Evolutionary conservation across 2,113 vertebrate genomes (phyloP).

Genomic region (Phoenicopterus ruber): DNA sequence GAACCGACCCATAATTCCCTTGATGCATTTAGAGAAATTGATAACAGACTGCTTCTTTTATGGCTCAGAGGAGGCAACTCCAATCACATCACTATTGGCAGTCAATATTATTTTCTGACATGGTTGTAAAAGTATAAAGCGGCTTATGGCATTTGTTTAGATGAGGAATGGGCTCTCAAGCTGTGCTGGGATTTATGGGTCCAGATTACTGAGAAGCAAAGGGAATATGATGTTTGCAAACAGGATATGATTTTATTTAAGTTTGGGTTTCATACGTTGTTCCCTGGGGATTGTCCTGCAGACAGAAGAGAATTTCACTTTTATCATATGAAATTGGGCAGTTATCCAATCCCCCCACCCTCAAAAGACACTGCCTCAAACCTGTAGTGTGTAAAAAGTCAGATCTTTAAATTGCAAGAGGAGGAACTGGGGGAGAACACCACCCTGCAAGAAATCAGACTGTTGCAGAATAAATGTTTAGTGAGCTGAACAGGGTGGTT

Average conservation of each 20-base stretch:
- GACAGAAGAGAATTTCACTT: conserved; percentile 84
- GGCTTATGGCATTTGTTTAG: conserved; percentile 81
- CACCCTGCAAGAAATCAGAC: conserved; percentile 35
- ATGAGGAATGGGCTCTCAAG: conserved; percentile 80
- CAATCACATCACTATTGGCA: conserved; percentile 81
- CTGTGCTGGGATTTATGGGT: conserved; percentile 77
- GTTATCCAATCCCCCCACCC: conserved; percentile 48
- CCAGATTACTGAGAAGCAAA: conserved; percentile 74
- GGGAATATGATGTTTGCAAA: conserved; percentile 82
- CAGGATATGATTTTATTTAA: conserved; percentile 84
- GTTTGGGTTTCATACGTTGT: conserved; percentile 75
- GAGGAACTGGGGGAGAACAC: conserved; percentile 7
- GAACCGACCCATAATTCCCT: conserved; percentile 79
- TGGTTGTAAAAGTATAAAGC: conserved; percentile 82
- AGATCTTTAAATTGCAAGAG: conserved; percentile 55
- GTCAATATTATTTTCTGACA: conserved; percentile 83
- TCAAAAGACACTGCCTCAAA: conserved; percentile 46
- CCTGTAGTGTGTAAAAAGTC: conserved; percentile 52
- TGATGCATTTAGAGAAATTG: conserved; percentile 85
- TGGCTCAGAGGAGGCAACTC: conserved; percentile 77
- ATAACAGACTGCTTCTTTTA: conserved; percentile 87
- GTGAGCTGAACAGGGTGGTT: not conserved
- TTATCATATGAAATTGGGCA: conserved; percentile 75
- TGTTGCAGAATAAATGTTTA: conserved; percentile 5
- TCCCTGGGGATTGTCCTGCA: conserved; percentile 74